These are phyloP conservation scores for Drosophila repleta DNA, from an alignment of 1,140 invertebrate species.

Conservation along the genomic window DNA sequence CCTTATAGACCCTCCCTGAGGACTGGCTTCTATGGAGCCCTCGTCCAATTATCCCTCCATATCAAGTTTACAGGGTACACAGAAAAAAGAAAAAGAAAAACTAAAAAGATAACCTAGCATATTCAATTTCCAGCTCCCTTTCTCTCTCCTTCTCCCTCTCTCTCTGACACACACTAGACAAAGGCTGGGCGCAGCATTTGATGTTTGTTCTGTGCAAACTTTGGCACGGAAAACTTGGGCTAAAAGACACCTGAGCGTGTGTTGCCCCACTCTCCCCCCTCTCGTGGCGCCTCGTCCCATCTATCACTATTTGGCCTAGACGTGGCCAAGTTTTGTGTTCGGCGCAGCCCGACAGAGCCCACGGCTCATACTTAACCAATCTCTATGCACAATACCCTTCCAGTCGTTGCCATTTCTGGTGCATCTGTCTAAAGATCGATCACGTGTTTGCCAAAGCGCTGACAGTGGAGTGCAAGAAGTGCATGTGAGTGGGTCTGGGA, in stretches of 20 bases:
- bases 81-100: slow-evolving; percentile 2
- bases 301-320: slow-evolving; percentile 3
- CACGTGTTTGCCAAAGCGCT: slow-evolving; percentile 62
- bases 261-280: slow-evolving; percentile 26
- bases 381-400: background rate
- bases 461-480: slow-evolving; percentile 38
- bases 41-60: no score
- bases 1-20: no score
- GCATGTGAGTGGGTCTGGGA: background rate
- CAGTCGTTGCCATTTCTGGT: slow-evolving; percentile 16
- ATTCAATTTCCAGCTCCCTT: slow-evolving; percentile 23
- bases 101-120: slow-evolving; percentile 1
- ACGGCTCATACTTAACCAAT: background rate
- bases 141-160: background rate
- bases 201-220: slow-evolving; percentile 77
- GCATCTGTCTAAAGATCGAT: slow-evolving; percentile 65
- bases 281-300: background rate
- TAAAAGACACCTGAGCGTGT: slow-evolving; percentile 72
- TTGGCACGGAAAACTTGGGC: slow-evolving; percentile 74
- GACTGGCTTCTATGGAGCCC: no score
- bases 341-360: background rate
- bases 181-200: slow-evolving; percentile 66
- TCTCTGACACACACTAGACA: background rate
- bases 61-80: slow-evolving; percentile 16
- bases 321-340: slow-evolving; percentile 1